Conservation (phyloP, 1,140 invertebrate species). For the Lucilia cuprina region DNA sequence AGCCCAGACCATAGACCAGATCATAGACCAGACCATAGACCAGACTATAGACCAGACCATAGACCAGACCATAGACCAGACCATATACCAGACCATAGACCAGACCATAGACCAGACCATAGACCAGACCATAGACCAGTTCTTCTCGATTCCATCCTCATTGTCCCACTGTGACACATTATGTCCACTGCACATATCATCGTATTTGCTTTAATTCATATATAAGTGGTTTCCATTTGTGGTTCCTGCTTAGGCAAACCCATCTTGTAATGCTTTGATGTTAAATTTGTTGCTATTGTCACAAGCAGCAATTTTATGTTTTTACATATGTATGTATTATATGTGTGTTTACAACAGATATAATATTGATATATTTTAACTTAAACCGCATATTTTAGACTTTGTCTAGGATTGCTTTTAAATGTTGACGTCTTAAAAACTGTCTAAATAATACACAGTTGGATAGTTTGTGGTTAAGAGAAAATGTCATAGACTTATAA, state of each 20-base stretch:
- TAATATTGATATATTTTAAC: conserved; percentile 12
- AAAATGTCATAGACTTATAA: not conserved
- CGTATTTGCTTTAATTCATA: not conserved
- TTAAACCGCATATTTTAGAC: conserved; percentile 11
- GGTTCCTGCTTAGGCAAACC: not conserved
- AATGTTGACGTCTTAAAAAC: not conserved
- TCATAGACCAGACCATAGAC: no score
- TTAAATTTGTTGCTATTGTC: not conserved
- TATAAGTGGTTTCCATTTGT: not conserved
- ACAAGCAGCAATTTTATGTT: not conserved
- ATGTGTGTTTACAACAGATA: no score
- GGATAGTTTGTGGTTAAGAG: not conserved
- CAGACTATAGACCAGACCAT: no score
- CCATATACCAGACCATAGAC: no score
- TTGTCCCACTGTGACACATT: not conserved
- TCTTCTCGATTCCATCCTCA: not conserved
- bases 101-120: no score
- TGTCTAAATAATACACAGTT: not conserved
- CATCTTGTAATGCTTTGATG: not conserved
- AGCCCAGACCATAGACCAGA: no score
- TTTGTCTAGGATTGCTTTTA: not conserved
- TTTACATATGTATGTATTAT: no score
- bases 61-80: no score
- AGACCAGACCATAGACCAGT: no score
- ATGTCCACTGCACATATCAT: not conserved